Percentiles rank a stretch among this genome's conserved stretches.
Conservation (phyloP, 92 coral and sea anemone genomes). For the Paragorgia papillata region DNA sequence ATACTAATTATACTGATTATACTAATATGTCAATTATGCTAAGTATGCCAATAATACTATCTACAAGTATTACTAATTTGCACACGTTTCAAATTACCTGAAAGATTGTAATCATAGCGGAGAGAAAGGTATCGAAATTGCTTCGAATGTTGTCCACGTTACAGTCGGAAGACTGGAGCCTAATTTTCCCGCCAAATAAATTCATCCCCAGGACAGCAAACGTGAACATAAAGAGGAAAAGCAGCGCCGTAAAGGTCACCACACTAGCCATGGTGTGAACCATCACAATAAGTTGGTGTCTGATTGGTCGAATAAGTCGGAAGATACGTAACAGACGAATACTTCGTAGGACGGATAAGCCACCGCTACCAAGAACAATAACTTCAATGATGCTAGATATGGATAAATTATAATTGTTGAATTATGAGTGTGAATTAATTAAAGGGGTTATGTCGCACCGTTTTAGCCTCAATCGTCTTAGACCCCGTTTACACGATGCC, state of each 20-base stretch:
- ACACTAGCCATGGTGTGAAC: conserved; percentile 94
- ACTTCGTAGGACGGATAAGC: conserved; percentile 88
- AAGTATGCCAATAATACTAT: no score
- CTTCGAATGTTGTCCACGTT: conserved; percentile 62
- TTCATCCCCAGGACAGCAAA: conserved; percentile 98
- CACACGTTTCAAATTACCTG: no score
- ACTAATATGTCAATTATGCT: no score
- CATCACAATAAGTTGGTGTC: conserved; percentile 87
- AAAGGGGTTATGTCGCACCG: no score
- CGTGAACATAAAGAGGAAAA: conserved; percentile 94
- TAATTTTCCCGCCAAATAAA: conserved; percentile 87
- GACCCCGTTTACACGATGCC: no score
- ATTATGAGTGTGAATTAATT: neutral
- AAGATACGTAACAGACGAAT: conserved; percentile 90
- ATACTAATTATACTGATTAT: no score
- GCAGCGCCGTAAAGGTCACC: conserved; percentile 86
- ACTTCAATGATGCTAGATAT: conserved; percentile 72
- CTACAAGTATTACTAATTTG: no score
- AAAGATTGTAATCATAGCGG: conserved; percentile 96
- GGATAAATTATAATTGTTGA: neutral
- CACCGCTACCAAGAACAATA: conserved; percentile 68
- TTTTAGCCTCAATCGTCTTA: no score
- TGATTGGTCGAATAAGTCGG: conserved; percentile 95
- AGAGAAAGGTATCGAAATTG: conserved; percentile 84
- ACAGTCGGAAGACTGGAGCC: conserved; percentile 65